A percentile compares a stretch with the other conserved stretches of the same genome.
Evolutionary conservation across 1,140 invertebrate genomes (phyloP).

Genomic region (Triops cancriformis): DNA sequence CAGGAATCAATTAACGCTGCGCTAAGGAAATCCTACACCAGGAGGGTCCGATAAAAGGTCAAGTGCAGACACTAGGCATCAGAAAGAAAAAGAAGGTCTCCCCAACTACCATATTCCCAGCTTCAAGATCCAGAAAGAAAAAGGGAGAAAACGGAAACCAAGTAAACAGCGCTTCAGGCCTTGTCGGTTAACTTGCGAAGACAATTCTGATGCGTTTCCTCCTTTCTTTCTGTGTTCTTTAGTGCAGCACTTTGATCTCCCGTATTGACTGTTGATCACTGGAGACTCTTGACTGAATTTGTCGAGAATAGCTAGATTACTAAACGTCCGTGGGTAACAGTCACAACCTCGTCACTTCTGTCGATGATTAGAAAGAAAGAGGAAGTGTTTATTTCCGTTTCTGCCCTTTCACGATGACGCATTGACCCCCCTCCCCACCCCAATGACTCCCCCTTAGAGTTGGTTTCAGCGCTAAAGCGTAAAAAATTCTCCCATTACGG

Average conservation of each 20-base stretch:
- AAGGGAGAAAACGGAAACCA: not conserved
- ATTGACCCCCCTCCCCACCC: not conserved
- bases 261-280: not conserved
- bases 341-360: not conserved
- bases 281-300: not conserved
- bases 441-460: not conserved
- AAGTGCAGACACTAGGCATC: not conserved
- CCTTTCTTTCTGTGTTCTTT: not conserved
- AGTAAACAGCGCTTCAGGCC: not conserved
- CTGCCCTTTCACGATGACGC: not conserved
- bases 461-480: not conserved
- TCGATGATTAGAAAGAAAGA: not conserved
- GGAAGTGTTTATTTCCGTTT: not conserved
- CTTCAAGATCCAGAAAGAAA: not conserved
- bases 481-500: too few species aligned
- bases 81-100: not conserved
- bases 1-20: slow-evolving; percentile 13
- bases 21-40: not conserved
- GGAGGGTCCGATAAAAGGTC: slow-evolving; percentile 7
- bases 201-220: not conserved
- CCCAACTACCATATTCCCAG: not conserved
- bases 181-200: not conserved
- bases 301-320: not conserved
- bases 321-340: not conserved
- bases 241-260: not conserved